Percentiles rank a stretch among this genome's conserved stretches.
phyloP scores from a whole-genome alignment of 1,140 invertebrate species.

The Drosophila neocordata region DNA sequence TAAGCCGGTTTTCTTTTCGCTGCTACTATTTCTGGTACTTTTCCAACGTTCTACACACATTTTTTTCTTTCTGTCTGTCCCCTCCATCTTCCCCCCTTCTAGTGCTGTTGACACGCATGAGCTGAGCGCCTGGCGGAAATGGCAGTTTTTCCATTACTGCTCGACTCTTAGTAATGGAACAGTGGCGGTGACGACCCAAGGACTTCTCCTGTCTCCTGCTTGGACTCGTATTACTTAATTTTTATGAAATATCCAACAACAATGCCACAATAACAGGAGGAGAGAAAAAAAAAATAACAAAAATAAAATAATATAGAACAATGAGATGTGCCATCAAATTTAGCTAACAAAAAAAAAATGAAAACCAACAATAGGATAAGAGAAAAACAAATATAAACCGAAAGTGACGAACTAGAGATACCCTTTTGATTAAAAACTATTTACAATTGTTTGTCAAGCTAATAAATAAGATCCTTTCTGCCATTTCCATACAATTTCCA shows the following conservation, averaged over 20 bases:
- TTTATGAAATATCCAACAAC: conserved; percentile 73
- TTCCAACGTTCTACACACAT: conserved; percentile 4
- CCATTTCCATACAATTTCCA: neutral
- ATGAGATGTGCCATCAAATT: neutral
- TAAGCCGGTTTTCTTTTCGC: conserved; percentile 28
- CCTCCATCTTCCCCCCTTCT: too few relatives aligned
- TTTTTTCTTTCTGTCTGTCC: too few relatives aligned
- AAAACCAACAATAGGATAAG: too few relatives aligned
- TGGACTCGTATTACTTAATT: conserved; percentile 68
- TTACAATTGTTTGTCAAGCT: neutral
- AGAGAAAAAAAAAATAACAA: neutral
- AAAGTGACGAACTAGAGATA: neutral
- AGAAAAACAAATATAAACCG: too few relatives aligned
- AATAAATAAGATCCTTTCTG: neutral
- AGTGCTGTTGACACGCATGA: conserved; percentile 50
- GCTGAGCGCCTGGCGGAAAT: conserved; percentile 64
- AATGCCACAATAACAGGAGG: conserved; percentile 27
- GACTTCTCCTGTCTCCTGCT: neutral
- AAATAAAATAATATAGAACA: neutral
- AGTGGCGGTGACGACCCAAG: neutral
- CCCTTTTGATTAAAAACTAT: conserved; percentile 15
- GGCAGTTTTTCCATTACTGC: conserved; percentile 75
- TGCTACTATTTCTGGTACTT: neutral
- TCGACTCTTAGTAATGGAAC: conserved; percentile 31
- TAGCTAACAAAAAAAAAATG: neutral